Conservation (phyloP, 2,888 invertebrate species). For the Trichogramma evanescens region DNA sequence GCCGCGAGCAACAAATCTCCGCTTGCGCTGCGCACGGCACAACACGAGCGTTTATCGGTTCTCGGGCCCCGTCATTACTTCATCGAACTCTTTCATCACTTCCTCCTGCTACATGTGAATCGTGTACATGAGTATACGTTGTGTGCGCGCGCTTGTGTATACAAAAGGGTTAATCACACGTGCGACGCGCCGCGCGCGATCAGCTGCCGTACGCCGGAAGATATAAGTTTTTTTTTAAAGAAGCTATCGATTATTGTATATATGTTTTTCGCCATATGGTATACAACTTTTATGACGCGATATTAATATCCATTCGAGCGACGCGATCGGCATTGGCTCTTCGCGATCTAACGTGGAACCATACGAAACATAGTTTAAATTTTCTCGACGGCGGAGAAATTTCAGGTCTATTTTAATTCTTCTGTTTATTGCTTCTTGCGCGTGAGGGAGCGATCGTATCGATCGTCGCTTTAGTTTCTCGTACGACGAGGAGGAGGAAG, state of each 20-base stretch:
- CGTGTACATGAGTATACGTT: background rate
- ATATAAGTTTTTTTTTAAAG: no score
- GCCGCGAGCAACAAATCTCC: background rate
- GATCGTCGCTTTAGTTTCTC: constrained; percentile 5
- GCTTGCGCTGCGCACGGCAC: constrained; percentile 23
- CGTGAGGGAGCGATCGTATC: background rate
- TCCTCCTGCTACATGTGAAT: constrained; percentile 15
- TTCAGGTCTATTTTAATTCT: no score
- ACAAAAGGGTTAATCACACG: background rate
- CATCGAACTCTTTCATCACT: constrained; percentile 43
- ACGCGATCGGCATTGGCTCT: no score
- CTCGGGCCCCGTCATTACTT: constrained; percentile 41
- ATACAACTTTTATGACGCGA: no score
- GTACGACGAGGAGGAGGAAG: no score
- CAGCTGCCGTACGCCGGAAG: constrained; percentile 5
- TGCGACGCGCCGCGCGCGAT: background rate
- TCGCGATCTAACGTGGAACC: no score
- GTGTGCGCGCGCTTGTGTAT: constrained; percentile 10
- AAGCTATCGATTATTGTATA: no score
- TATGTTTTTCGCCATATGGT: no score
- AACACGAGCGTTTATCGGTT: constrained; percentile 35
- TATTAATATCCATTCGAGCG: no score
- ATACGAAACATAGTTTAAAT: no score
- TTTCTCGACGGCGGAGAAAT: no score
- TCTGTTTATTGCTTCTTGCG: no score